phyloP scores from a whole-genome alignment of 2,797 vertebrate species.

The Macropus fuliginosus region DNA sequence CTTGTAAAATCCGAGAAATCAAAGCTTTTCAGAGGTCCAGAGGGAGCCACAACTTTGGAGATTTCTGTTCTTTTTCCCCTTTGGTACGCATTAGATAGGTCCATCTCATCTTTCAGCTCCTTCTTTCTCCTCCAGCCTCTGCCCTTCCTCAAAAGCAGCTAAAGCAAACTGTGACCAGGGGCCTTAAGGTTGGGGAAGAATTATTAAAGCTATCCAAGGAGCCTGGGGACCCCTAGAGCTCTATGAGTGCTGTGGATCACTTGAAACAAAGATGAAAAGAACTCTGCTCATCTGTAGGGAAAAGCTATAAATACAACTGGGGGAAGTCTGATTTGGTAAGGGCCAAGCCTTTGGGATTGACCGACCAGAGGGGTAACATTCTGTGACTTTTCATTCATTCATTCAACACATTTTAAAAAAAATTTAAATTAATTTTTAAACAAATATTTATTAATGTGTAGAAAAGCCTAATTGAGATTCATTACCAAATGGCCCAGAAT shows the following conservation, averaged over 20 bases:
- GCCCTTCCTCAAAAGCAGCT: constrained; percentile 72
- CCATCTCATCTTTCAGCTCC: constrained; percentile 76
- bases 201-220: not conserved
- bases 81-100: constrained; percentile 74
- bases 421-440: too few species aligned
- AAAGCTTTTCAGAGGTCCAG: constrained; percentile 56
- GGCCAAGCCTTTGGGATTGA: not conserved
- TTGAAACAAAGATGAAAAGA: constrained; percentile 25
- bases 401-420: not conserved
- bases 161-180: constrained; percentile 69
- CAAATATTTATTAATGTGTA: not conserved
- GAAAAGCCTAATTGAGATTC: not conserved
- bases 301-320: constrained; percentile 20
- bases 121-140: constrained; percentile 67
- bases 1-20: constrained; percentile 72
- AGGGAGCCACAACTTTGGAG: constrained; percentile 39
- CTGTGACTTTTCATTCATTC: not conserved
- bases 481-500: not conserved
- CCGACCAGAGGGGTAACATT: not conserved
- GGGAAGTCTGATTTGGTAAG: not conserved
- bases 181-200: constrained; percentile 64
- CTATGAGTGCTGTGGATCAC: constrained; percentile 51
- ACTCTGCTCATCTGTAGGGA: constrained; percentile 39
- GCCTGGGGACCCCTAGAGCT: not conserved
- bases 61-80: constrained; percentile 77